These are phyloP conservation scores for Motacilla alba DNA, from an alignment of 2,113 vertebrate species.

Conservation along the genomic window DNA sequence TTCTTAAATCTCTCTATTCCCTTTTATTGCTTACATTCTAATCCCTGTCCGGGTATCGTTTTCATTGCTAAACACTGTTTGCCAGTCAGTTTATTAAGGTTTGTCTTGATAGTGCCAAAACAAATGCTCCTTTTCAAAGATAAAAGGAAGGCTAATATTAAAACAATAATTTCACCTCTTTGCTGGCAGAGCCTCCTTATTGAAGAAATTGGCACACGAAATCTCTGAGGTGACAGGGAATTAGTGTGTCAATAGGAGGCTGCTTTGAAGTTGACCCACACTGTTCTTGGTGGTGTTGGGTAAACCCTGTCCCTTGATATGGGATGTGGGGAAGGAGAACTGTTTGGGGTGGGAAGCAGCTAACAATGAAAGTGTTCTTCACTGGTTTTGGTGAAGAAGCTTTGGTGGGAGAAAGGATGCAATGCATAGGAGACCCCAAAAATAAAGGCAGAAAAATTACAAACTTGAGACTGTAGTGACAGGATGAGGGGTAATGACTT, in stretches of 20 bases:
- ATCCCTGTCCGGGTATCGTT: conserved; percentile 79
- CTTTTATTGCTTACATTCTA: conserved; percentile 74
- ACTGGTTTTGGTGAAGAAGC: background rate
- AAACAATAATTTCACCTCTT: conserved; percentile 69
- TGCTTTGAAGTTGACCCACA: conserved; percentile 78
- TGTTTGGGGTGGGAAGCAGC: background rate
- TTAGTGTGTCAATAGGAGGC: conserved; percentile 19
- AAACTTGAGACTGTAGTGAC: background rate
- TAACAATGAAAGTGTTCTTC: background rate
- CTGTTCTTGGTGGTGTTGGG: conserved; percentile 55
- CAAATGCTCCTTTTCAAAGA: conserved; percentile 69
- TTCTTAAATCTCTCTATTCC: conserved; percentile 84
- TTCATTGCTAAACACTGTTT: conserved; percentile 82
- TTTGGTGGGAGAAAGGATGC: background rate
- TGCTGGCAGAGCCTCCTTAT: conserved; percentile 58
- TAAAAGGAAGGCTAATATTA: conserved; percentile 75
- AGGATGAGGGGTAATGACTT: background rate
- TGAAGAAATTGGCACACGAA: conserved; percentile 58
- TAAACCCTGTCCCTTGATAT: conserved; percentile 17
- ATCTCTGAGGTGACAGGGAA: conserved; percentile 69
- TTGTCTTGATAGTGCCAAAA: conserved; percentile 74
- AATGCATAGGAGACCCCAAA: background rate
- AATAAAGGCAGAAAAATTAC: background rate
- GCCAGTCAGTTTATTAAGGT: conserved; percentile 81
- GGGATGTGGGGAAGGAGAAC: background rate